phyloP scores from a whole-genome alignment of 2,888 invertebrate genomes.

The Pterobdella sp. region DNA sequence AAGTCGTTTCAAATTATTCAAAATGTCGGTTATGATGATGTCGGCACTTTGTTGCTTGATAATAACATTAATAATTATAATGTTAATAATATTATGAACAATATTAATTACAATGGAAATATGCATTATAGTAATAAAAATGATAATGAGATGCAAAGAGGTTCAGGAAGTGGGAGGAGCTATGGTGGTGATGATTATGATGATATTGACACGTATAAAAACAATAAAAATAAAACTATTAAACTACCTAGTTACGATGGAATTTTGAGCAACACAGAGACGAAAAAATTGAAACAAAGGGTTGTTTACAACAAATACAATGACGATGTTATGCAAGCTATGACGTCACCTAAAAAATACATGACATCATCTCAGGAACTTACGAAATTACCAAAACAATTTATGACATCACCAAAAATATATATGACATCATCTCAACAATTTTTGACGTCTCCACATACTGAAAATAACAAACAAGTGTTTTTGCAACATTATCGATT shows the following conservation, averaged over 20 bases:
- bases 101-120: neutral
- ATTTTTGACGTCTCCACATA: too few species aligned
- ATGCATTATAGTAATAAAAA: neutral
- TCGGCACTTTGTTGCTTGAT: neutral
- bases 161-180: neutral
- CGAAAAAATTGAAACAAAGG: neutral
- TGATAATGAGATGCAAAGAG: neutral
- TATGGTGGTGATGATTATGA: neutral
- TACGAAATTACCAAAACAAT: neutral
- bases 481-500: neutral
- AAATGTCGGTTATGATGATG: neutral
- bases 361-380: neutral
- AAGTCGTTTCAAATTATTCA: conserved; percentile 2
- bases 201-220: neutral
- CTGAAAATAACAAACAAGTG: neutral
- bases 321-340: neutral
- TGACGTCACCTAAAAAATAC: neutral
- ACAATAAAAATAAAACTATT: neutral
- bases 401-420: neutral
- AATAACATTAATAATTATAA: neutral
- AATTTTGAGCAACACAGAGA: neutral
- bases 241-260: neutral
- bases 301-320: conserved; percentile 8
- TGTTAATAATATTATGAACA: neutral
- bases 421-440: neutral